Evolutionary conservation across 2,113 vertebrate genomes (phyloP).

Genomic region (Stomatorhinus ivindoensis): DNA sequence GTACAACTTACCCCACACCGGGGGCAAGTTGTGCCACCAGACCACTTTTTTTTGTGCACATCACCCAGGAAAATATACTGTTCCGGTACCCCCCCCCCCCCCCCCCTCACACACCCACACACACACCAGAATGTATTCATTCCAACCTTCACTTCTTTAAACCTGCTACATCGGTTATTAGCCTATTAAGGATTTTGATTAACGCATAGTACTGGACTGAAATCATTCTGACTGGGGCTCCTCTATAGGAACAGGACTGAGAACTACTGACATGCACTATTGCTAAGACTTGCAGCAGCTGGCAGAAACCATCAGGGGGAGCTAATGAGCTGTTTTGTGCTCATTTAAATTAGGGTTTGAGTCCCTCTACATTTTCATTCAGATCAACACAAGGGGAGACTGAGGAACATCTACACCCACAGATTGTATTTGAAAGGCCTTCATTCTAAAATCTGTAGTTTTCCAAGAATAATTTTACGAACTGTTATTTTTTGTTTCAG

Average conservation of each 20-base stretch:
- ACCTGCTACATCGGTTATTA: not conserved
- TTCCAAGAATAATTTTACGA: not conserved
- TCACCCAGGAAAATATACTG: not conserved
- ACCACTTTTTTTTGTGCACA: not conserved
- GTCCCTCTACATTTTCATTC: conserved; percentile 7
- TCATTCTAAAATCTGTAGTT: not conserved
- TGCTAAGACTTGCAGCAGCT: not conserved
- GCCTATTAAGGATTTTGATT: not conserved
- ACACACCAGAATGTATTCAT: not conserved
- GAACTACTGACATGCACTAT: not conserved
- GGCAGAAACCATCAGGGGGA: conserved; percentile 7
- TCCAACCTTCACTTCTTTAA: not conserved
- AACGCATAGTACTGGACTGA: not conserved
- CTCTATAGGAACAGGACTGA: not conserved
- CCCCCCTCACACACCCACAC: too few relatives aligned
- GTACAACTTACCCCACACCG: too few relatives aligned
- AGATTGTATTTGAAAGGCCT: not conserved
- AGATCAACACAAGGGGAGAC: not conserved
- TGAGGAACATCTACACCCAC: not conserved
- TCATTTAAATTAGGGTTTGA: conserved; percentile 15
- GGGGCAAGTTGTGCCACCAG: too few relatives aligned
- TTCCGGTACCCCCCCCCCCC: not conserved
- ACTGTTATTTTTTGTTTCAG: not conserved
- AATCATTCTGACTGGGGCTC: not conserved
- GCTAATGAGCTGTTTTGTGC: not conserved